A percentile compares a stretch with the other conserved stretches of the same genome.
phyloP scores from a whole-genome alignment of 2,797 vertebrate species.

The Liparis tanakae region DNA sequence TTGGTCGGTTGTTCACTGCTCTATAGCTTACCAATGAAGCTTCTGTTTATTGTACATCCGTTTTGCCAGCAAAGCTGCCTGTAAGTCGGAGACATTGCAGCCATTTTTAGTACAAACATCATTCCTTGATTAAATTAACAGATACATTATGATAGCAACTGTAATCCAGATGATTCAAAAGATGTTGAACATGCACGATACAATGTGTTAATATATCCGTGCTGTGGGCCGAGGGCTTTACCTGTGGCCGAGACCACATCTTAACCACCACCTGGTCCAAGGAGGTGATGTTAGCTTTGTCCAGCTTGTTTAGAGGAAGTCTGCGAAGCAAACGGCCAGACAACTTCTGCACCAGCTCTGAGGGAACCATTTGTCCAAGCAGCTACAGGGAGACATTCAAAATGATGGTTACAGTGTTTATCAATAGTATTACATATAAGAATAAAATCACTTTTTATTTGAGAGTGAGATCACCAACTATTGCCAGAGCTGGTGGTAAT shows the following conservation, averaged over 20 bases:
- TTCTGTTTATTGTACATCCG: slow-evolving; percentile 2
- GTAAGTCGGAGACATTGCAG: background rate
- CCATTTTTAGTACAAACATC: background rate
- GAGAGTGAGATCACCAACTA: background rate
- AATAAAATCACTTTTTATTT: slow-evolving; percentile 1
- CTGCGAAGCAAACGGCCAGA: slow-evolving; percentile 54
- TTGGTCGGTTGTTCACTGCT: background rate
- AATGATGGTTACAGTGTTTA: background rate
- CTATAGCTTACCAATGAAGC: slow-evolving; percentile 49
- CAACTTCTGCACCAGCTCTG: slow-evolving; percentile 65
- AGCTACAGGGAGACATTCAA: slow-evolving; percentile 61
- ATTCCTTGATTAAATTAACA: background rate
- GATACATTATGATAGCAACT: background rate
- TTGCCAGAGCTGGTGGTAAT: background rate
- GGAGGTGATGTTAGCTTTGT: slow-evolving; percentile 61
- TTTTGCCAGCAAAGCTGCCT: slow-evolving; percentile 57
- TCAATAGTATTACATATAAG: background rate
- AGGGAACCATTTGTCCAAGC: slow-evolving; percentile 21
- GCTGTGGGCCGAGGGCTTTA: slow-evolving; percentile 29
- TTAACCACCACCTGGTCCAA: slow-evolving; percentile 63
- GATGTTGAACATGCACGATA: background rate
- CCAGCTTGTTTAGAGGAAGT: slow-evolving; percentile 66
- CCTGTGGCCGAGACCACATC: slow-evolving; percentile 73
- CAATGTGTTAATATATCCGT: background rate
- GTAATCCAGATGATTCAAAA: background rate